Evolutionary conservation across 2,113 vertebrate genomes (phyloP).

Genomic region (Siniperca chuatsi): DNA sequence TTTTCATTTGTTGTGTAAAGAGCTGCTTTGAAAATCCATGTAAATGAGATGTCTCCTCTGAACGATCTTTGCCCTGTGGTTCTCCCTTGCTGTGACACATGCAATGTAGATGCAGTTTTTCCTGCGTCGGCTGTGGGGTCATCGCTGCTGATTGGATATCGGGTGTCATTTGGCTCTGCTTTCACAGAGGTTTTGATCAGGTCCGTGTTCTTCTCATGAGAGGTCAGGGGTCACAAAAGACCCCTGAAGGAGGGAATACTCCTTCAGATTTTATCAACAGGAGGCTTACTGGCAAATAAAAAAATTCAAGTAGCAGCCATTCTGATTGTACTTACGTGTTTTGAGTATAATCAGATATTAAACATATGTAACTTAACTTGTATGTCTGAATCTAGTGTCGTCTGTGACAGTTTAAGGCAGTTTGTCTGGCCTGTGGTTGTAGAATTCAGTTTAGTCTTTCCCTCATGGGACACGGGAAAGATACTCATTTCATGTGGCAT

Average conservation of each 20-base stretch:
- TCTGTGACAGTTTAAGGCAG: background rate
- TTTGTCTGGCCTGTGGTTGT: constrained; percentile 13
- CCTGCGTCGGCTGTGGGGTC: background rate
- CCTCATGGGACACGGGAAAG: background rate
- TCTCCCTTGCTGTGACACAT: background rate
- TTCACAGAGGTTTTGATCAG: constrained; percentile 53
- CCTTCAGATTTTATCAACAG: background rate
- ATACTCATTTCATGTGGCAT: background rate
- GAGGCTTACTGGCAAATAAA: background rate
- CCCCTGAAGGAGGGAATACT: background rate
- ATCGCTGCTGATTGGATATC: constrained; percentile 44
- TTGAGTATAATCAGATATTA: constrained; percentile 6
- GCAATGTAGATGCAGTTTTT: constrained; percentile 9
- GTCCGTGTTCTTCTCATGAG: constrained; percentile 49
- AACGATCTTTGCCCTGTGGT: background rate
- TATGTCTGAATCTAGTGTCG: background rate
- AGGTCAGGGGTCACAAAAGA: constrained; percentile 50
- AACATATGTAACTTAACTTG: background rate
- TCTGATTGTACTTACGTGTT: background rate
- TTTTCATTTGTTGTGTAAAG: constrained; percentile 63
- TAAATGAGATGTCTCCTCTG: constrained; percentile 26
- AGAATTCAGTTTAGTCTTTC: background rate
- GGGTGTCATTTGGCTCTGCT: constrained; percentile 37
- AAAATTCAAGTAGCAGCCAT: background rate
- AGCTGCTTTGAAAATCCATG: constrained; percentile 28